Percentiles rank a stretch among this genome's conserved stretches.
These are phyloP conservation scores for Disparrhopalites patrizii DNA, from an alignment of 2,888 invertebrate species.

Conservation along the genomic window DNA sequence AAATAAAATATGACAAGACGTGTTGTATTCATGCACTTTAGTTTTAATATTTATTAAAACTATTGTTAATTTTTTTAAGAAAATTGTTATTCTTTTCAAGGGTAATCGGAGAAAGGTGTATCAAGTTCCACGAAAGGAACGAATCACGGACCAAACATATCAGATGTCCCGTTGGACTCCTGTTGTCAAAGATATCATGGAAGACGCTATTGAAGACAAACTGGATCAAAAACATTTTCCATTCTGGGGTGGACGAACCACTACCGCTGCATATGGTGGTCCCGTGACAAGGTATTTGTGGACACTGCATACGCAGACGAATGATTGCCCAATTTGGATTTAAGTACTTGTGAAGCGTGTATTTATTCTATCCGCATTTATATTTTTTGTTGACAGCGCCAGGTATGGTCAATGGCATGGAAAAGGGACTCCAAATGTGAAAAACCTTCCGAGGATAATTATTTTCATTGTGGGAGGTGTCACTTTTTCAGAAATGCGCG, in stretches of 20 bases:
- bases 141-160: constrained; percentile 95
- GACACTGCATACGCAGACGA: no score
- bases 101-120: constrained; percentile 76
- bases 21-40: no score
- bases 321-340: background rate
- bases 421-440: constrained; percentile 71
- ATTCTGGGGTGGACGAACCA: constrained; percentile 84
- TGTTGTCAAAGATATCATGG: constrained; percentile 94
- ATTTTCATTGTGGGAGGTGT: constrained; percentile 95
- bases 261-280: constrained; percentile 80
- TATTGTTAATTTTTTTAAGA: background rate
- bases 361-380: background rate
- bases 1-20: no score
- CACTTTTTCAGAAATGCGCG: constrained; percentile 93
- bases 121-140: constrained; percentile 84
- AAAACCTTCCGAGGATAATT: constrained; percentile 92
- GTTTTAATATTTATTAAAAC: no score
- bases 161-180: constrained; percentile 99
- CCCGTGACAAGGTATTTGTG: constrained; percentile 61
- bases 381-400: no score
- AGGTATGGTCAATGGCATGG: constrained; percentile 99
- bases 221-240: constrained; percentile 94
- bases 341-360: background rate
- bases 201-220: constrained; percentile 97
- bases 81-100: constrained; percentile 53